Conservation (phyloP, 2,797 vertebrate genomes). For the Leuciscus waleckii region DNA sequence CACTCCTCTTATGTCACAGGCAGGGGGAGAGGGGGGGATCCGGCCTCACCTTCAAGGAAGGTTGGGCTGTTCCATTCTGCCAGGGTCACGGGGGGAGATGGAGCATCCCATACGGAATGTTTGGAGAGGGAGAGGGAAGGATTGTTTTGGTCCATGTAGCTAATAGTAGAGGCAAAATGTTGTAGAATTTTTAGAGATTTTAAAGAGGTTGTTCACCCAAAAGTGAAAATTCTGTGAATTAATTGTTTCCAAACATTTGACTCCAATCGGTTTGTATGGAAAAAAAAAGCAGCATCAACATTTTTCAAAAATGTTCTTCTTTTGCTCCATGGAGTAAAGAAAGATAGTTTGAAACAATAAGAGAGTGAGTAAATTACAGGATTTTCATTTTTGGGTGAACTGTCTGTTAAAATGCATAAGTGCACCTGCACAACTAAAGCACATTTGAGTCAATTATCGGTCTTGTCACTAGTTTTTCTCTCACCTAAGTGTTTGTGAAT, state of each 20-base stretch:
- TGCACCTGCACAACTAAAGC: neutral
- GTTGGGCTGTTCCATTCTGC: conserved; percentile 42
- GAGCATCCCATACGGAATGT: conserved; percentile 7
- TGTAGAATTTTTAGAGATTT: neutral
- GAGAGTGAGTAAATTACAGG: neutral
- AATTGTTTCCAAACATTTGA: neutral
- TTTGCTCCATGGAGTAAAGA: neutral
- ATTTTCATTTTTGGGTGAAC: neutral
- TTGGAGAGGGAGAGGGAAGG: neutral
- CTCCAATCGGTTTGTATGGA: neutral
- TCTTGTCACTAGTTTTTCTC: neutral
- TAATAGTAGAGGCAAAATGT: neutral
- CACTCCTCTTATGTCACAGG: conserved; percentile 25
- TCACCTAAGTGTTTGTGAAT: conserved; percentile 5
- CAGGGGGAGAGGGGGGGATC: neutral
- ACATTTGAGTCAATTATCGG: neutral
- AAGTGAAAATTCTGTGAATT: neutral
- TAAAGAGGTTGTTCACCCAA: neutral
- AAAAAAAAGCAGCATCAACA: neutral
- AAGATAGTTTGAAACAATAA: neutral
- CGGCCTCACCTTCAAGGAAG: conserved; percentile 42
- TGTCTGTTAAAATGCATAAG: neutral
- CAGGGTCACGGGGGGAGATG: neutral
- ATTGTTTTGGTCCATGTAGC: conserved; percentile 10
- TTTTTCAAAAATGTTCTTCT: neutral